phyloP scores from a whole-genome alignment of 1,140 invertebrate genomes.

The Drosophila malerkotliana region DNA sequence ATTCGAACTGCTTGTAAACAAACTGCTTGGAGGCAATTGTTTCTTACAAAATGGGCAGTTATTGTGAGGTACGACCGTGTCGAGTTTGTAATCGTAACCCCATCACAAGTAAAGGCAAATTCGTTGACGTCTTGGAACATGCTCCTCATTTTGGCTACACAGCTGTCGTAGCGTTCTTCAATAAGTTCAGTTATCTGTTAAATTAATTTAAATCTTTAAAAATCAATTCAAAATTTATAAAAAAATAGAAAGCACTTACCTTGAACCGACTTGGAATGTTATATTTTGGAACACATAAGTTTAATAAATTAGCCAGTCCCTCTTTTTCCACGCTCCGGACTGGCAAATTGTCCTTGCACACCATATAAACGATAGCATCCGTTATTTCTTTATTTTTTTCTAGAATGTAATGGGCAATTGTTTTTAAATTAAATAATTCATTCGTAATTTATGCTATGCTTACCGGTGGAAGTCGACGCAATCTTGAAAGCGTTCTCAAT shows the following conservation, averaged over 20 bases:
- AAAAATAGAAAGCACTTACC: background rate
- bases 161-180: background rate
- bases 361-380: too few species aligned
- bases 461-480: too few species aligned
- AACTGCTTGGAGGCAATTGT: background rate
- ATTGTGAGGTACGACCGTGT: conserved; percentile 1
- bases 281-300: background rate
- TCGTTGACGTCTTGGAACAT: conserved; percentile 3
- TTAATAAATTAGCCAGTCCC: background rate
- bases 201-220: too few species aligned
- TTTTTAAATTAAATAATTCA: too few species aligned
- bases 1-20: conserved; percentile 6
- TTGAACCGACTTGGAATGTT: conserved; percentile 1
- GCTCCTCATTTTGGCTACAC: conserved; percentile 1
- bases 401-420: too few species aligned
- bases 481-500: too few species aligned
- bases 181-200: background rate
- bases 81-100: conserved; percentile 1
- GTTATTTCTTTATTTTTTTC: too few species aligned
- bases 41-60: conserved; percentile 1
- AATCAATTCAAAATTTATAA: too few species aligned
- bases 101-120: conserved; percentile 1
- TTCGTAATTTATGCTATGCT: too few species aligned
- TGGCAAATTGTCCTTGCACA: too few species aligned
- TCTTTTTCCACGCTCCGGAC: background rate